Percentiles rank a stretch among this genome's conserved stretches.
These are phyloP conservation scores for Pavo muticus DNA, from an alignment of 2,113 vertebrate genomes.

Conservation along the genomic window DNA sequence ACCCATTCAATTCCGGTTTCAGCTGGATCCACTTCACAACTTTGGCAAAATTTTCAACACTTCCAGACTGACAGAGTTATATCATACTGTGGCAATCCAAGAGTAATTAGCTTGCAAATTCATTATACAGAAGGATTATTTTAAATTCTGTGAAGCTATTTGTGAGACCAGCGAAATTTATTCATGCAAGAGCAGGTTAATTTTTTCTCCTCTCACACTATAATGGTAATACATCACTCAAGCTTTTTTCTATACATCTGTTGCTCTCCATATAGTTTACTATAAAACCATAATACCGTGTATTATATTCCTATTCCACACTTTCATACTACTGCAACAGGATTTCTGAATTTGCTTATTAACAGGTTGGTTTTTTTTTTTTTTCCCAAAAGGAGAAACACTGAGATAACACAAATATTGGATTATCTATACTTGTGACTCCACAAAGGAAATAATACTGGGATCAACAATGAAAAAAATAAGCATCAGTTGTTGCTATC, in stretches of 20 bases:
- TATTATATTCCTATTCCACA: not conserved
- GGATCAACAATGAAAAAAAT: not conserved
- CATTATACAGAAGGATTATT: constrained; percentile 32
- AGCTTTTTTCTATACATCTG: not conserved
- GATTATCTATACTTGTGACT: not conserved
- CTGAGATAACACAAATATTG: not conserved
- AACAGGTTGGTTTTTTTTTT: not conserved
- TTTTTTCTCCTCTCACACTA: constrained; percentile 24
- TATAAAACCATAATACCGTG: not conserved
- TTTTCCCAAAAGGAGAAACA: not conserved
- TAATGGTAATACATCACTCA: not conserved
- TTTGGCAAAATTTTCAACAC: not conserved
- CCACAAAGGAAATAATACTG: not conserved
- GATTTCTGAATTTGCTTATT: not conserved
- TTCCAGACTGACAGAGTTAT: not conserved
- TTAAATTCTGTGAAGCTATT: constrained; percentile 50
- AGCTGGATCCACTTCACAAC: not conserved
- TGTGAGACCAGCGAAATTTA: constrained; percentile 1
- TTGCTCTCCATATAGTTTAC: not conserved
- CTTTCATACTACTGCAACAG: not conserved
- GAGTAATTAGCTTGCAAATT: constrained; percentile 37
- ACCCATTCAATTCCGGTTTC: not conserved
- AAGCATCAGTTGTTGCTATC: not conserved
- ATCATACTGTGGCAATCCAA: not conserved
- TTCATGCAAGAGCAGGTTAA: not conserved